phyloP scores from a whole-genome alignment of 2,888 invertebrate genomes.

The Candidula unifasciata region DNA sequence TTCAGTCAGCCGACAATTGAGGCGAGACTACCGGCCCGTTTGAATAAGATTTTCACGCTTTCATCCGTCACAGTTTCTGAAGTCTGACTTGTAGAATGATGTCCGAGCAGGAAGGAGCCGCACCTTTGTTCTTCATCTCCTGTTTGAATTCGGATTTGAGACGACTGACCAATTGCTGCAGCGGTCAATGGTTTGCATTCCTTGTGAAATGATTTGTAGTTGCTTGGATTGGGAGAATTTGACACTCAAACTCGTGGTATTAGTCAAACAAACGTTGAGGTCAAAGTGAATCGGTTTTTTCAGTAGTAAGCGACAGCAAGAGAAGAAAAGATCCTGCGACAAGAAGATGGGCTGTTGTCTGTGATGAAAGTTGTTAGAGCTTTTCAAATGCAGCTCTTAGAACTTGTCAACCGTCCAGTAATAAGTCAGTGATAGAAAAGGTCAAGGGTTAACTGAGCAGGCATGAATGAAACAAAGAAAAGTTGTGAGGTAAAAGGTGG shows the following conservation, averaged over 20 bases:
- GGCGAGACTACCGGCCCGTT: background rate
- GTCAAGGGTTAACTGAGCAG: too few relatives aligned
- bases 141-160: background rate
- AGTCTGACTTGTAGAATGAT: constrained; percentile 1
- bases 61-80: background rate
- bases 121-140: background rate
- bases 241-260: too few relatives aligned
- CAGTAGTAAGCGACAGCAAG: too few relatives aligned
- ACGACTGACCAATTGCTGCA: background rate
- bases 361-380: too few relatives aligned
- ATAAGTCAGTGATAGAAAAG: too few relatives aligned
- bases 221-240: background rate
- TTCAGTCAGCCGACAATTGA: background rate
- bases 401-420: too few relatives aligned
- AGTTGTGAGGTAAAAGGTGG: too few relatives aligned
- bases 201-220: background rate
- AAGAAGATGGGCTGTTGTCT: background rate
- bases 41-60: background rate
- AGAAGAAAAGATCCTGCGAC: background rate
- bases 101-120: background rate
- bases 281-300: background rate
- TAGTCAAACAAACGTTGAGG: background rate
- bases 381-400: too few relatives aligned
- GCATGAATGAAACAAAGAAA: too few relatives aligned
- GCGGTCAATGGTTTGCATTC: background rate